These are phyloP conservation scores for Urocynchramus pylzowi DNA, from an alignment of 2,113 vertebrate species.

Conservation along the genomic window DNA sequence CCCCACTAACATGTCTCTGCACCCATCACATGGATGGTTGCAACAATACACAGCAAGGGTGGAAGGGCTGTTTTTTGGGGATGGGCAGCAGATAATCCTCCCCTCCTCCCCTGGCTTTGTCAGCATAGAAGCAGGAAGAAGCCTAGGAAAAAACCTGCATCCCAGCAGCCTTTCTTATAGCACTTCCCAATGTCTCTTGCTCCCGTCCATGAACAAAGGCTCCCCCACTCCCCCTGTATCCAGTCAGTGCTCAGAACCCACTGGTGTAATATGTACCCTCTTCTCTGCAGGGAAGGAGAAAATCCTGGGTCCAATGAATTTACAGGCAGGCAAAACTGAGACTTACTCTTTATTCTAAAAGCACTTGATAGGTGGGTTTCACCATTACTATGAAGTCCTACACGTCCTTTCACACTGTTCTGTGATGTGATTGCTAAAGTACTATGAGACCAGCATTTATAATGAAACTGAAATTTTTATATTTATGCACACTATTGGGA, in stretches of 20 bases:
- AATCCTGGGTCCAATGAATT: neutral
- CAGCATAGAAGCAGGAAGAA: neutral
- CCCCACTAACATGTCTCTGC: rapidly evolving
- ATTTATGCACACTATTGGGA: conserved; percentile 11
- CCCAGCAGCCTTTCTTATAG: neutral
- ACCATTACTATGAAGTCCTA: neutral
- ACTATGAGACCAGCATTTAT: conserved; percentile 12
- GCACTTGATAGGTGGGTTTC: neutral
- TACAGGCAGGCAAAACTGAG: neutral
- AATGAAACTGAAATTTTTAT: conserved; percentile 29
- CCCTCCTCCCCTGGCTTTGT: neutral
- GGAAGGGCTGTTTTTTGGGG: neutral
- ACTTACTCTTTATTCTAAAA: conserved; percentile 1
- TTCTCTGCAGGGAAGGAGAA: neutral
- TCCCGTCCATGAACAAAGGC: neutral
- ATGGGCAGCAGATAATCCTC: rapidly evolving
- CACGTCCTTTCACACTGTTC: neutral
- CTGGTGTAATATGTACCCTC: neutral
- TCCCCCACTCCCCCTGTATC: neutral
- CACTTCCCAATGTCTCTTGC: neutral
- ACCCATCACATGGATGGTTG: neutral
- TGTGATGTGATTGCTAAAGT: conserved; percentile 13
- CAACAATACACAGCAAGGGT: neutral
- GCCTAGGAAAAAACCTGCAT: neutral
- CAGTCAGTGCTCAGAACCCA: neutral